A percentile compares a stretch with the other conserved stretches of the same genome.
Conservation (phyloP, 2,113 vertebrate species). For the Melozone crissalis region DNA sequence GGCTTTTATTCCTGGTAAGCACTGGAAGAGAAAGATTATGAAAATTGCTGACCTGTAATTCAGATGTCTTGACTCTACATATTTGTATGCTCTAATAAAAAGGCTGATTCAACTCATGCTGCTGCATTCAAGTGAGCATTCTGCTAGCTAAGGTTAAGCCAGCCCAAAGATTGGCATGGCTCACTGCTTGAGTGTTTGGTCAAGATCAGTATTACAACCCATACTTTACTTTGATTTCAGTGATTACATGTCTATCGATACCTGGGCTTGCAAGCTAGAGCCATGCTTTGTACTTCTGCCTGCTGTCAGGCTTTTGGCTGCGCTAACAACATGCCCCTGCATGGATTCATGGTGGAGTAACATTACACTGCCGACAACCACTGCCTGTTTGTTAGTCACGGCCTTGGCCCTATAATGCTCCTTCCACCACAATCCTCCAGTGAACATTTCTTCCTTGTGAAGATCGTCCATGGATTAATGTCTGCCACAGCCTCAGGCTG, state of each 20-base stretch:
- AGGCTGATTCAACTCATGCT: not conserved
- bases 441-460: not conserved
- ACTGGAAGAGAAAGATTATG: not conserved
- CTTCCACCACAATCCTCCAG: not conserved
- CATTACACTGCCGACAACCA: not conserved
- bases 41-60: not conserved
- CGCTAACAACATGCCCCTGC: not conserved
- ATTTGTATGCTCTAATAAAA: not conserved
- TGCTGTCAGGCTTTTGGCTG: not conserved
- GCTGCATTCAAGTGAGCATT: not conserved
- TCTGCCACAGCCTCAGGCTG: not conserved
- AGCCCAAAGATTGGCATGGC: not conserved
- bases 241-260: rapidly evolving
- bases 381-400: not conserved
- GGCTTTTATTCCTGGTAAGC: not conserved
- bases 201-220: not conserved
- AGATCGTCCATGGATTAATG: not conserved
- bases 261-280: not conserved
- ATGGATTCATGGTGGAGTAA: not conserved
- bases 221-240: not conserved
- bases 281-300: not conserved
- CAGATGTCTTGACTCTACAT: not conserved
- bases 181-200: not conserved
- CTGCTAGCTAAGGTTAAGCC: not conserved
- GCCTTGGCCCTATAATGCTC: not conserved